phyloP scores from a whole-genome alignment of 2,113 vertebrate species.

The Oncorhynchus masou region DNA sequence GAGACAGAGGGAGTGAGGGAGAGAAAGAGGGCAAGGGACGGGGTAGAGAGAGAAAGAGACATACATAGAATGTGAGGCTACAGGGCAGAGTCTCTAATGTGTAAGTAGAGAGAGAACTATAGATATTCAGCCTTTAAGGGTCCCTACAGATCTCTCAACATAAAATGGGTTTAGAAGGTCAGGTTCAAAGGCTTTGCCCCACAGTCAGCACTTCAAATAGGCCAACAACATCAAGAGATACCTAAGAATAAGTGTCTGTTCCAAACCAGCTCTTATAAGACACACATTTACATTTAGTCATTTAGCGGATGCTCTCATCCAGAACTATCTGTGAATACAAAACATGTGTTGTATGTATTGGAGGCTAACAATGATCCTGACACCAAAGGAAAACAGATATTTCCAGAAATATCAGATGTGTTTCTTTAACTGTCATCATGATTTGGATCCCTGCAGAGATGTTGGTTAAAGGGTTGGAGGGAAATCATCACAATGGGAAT shows the following conservation, averaged over 20 bases:
- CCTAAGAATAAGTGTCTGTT: background rate
- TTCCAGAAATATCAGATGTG: background rate
- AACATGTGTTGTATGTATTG: background rate
- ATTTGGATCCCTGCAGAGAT: background rate
- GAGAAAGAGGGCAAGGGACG: background rate
- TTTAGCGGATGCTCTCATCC: background rate
- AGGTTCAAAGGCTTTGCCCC: slow-evolving; percentile 6
- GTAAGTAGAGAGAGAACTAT: background rate
- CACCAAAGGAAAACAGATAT: background rate
- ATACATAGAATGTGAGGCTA: background rate
- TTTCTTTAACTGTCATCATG: background rate
- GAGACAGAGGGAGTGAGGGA: background rate
- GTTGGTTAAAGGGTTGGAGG: background rate
- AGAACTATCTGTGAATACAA: background rate
- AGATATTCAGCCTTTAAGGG: background rate
- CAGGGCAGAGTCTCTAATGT: background rate
- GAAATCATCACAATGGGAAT: slow-evolving; percentile 14
- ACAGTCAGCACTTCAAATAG: slow-evolving; percentile 19
- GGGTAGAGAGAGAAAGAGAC: background rate
- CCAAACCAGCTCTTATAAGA: background rate
- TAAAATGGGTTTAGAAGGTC: slow-evolving; percentile 5
- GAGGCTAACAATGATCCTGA: background rate
- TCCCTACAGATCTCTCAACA: slow-evolving; percentile 10
- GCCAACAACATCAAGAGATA: slow-evolving; percentile 8
- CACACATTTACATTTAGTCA: background rate